These are phyloP conservation scores for Eustalomyia histrio DNA, from an alignment of 2,888 invertebrate species.

Conservation along the genomic window DNA sequence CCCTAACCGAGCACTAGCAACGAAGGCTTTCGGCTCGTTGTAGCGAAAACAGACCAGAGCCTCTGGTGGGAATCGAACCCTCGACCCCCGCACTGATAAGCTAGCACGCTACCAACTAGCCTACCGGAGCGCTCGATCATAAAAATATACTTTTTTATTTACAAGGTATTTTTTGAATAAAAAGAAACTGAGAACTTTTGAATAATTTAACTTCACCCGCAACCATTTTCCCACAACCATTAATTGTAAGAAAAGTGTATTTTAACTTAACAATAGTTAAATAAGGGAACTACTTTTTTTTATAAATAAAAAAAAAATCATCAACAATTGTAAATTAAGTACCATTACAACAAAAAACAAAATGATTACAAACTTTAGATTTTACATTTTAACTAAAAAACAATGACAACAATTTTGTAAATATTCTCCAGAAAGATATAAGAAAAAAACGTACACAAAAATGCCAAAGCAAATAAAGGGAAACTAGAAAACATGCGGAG, in stretches of 20 bases:
- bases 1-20: too few species aligned
- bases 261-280: background rate
- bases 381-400: background rate
- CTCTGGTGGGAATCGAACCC: too few species aligned
- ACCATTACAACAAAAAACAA: background rate
- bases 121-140: too few species aligned
- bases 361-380: background rate
- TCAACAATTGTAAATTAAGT: conserved; percentile 7
- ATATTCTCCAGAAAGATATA: background rate
- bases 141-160: too few species aligned
- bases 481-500: conserved; percentile 10
- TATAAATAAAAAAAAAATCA: background rate
- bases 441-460: background rate
- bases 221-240: too few species aligned
- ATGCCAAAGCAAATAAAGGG: background rate
- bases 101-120: too few species aligned
- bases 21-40: too few species aligned
- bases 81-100: too few species aligned
- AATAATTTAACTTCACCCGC: too few species aligned
- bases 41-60: too few species aligned
- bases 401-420: conserved; percentile 18
- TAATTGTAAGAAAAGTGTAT: background rate
- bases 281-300: background rate
- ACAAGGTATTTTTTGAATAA: too few species aligned
- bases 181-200: too few species aligned